These are phyloP conservation scores for Agrotis segetum DNA, from an alignment of 2,888 invertebrate genomes.

Conservation along the genomic window DNA sequence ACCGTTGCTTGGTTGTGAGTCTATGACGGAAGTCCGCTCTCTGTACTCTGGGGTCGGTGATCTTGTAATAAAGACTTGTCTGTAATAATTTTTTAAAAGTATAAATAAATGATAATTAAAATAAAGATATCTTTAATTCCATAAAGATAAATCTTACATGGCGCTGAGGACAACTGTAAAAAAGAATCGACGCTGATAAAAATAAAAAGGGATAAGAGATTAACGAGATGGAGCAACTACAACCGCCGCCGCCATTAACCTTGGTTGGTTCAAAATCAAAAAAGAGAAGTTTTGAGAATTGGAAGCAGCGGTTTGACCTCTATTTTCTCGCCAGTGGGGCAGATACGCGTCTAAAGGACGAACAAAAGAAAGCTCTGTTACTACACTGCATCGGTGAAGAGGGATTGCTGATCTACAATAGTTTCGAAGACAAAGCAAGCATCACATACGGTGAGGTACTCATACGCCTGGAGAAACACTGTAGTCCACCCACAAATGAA, in stretches of 20 bases:
- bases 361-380: constrained; percentile 3
- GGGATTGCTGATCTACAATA: neutral
- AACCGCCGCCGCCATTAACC: constrained; percentile 6
- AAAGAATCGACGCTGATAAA: neutral
- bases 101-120: too few relatives aligned
- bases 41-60: too few relatives aligned
- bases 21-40: too few relatives aligned
- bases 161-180: neutral
- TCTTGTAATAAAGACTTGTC: too few relatives aligned
- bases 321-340: constrained; percentile 7
- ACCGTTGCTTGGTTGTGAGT: too few relatives aligned
- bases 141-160: neutral
- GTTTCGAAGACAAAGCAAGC: neutral
- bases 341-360: neutral
- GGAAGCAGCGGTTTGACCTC: neutral
- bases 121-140: too few relatives aligned
- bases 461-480: neutral
- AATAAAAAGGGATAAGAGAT: neutral
- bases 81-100: too few relatives aligned
- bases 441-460: neutral
- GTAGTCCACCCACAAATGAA: neutral
- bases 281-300: neutral
- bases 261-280: neutral
- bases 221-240: constrained; percentile 5
- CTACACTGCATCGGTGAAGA: constrained; percentile 7